A percentile compares a stretch with the other conserved stretches of the same genome.
Evolutionary conservation across 2,797 vertebrate species (phyloP).

Genomic region (Tragopan temminckii): DNA sequence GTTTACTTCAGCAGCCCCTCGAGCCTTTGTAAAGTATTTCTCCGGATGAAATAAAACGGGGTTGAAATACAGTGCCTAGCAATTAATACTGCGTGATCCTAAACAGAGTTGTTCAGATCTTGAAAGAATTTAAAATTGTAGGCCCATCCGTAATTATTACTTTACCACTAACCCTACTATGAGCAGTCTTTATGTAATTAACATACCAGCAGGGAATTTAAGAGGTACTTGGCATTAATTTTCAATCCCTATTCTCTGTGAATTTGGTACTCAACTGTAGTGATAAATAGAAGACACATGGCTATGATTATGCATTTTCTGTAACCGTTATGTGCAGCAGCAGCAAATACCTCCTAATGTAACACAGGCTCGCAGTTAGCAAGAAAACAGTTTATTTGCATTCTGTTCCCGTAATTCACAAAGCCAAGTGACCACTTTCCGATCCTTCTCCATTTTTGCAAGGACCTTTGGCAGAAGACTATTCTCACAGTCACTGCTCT

Average conservation of each 20-base stretch:
- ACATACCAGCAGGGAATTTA: slow-evolving; percentile 66
- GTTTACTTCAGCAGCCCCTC: background rate
- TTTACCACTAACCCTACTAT: slow-evolving; percentile 63
- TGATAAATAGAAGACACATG: slow-evolving; percentile 64
- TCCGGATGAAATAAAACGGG: background rate
- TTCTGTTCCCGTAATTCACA: background rate
- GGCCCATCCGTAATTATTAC: slow-evolving; percentile 62
- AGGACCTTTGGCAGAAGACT: slow-evolving; percentile 17
- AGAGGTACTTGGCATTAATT: slow-evolving; percentile 66
- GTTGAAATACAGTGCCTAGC: background rate
- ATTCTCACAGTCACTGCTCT: slow-evolving; percentile 39
- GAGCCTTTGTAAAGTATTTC: slow-evolving; percentile 15
- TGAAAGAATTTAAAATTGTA: slow-evolving; percentile 59
- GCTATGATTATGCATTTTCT: slow-evolving; percentile 17
- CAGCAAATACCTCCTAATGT: slow-evolving; percentile 3
- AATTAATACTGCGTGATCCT: background rate
- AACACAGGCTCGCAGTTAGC: background rate
- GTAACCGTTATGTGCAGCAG: background rate
- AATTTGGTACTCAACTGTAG: slow-evolving; percentile 55
- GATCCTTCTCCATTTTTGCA: background rate
- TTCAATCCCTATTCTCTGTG: slow-evolving; percentile 43
- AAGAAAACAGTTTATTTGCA: background rate
- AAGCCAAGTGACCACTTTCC: background rate
- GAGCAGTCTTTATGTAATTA: slow-evolving; percentile 66
- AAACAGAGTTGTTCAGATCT: slow-evolving; percentile 2